These are phyloP conservation scores for Scyliorhinus canicula DNA, from an alignment of 2,797 vertebrate genomes.

Conservation along the genomic window DNA sequence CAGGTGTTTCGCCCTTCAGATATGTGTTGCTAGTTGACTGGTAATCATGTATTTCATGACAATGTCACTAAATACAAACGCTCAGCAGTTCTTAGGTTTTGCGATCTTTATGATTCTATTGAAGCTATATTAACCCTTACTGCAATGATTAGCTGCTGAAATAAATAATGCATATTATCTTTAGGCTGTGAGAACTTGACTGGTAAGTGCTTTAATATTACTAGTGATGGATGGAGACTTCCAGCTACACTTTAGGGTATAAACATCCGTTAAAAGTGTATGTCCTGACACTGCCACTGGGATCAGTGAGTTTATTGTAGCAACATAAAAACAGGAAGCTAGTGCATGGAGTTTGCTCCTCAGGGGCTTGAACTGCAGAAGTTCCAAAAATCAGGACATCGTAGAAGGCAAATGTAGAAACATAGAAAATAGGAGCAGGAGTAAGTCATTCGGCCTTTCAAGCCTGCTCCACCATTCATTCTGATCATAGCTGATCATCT, in stretches of 20 bases:
- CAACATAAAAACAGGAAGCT: neutral
- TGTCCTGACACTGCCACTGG: neutral
- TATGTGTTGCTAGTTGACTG: neutral
- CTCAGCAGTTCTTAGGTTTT: neutral
- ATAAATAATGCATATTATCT: constrained; percentile 6
- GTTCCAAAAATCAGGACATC: neutral
- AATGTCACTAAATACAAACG: neutral
- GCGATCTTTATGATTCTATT: neutral
- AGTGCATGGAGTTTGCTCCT: neutral
- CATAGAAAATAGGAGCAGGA: no score
- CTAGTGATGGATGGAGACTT: neutral
- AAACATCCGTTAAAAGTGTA: neutral
- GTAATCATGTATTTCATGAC: no score
- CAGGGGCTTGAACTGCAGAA: neutral
- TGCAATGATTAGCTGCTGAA: neutral
- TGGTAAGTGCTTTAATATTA: neutral
- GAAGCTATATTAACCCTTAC: neutral
- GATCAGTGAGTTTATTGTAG: neutral
- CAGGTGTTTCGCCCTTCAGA: neutral
- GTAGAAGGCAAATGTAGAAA: neutral
- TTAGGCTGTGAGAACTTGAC: neutral
- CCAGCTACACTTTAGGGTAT: neutral
- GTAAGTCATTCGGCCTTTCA: no score
- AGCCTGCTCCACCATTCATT: no score
- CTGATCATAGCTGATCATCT: no score